These are phyloP conservation scores for Girardia tigrina DNA, from an alignment of 2,888 invertebrate species.

Conservation along the genomic window DNA sequence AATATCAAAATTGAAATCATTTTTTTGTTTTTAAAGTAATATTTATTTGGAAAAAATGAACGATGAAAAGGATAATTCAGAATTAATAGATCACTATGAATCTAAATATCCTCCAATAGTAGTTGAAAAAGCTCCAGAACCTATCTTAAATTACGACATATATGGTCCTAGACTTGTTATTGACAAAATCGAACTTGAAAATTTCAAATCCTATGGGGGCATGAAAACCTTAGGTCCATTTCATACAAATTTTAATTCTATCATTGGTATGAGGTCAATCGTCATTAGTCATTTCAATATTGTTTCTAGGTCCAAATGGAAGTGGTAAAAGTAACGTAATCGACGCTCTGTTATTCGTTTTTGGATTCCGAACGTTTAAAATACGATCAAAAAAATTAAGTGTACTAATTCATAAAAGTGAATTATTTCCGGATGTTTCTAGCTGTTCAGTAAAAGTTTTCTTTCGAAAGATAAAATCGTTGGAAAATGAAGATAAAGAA, in stretches of 20 bases:
- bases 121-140: constrained; percentile 44
- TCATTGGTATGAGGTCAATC: constrained; percentile 28
- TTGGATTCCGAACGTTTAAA: constrained; percentile 85
- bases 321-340: constrained; percentile 98
- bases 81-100: neutral
- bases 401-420: constrained; percentile 78
- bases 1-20: no score
- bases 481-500: constrained; percentile 55
- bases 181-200: constrained; percentile 71
- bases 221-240: constrained; percentile 73
- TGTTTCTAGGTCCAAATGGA: constrained; percentile 71
- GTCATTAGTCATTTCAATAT: constrained; percentile 6
- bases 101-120: constrained; percentile 40
- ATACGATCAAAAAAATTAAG: constrained; percentile 88
- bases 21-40: no score
- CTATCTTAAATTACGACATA: constrained; percentile 57
- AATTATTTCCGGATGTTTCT: constrained; percentile 60
- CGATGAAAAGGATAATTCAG: neutral
- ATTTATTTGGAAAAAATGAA: no score
- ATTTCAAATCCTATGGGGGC: constrained; percentile 91
- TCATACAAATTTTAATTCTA: constrained; percentile 57
- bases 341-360: constrained; percentile 95
- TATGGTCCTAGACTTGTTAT: constrained; percentile 74
- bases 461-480: constrained; percentile 57
- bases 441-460: constrained; percentile 76